These are phyloP conservation scores for Lycaena phlaeas DNA, from an alignment of 2,888 invertebrate genomes.

Conservation along the genomic window DNA sequence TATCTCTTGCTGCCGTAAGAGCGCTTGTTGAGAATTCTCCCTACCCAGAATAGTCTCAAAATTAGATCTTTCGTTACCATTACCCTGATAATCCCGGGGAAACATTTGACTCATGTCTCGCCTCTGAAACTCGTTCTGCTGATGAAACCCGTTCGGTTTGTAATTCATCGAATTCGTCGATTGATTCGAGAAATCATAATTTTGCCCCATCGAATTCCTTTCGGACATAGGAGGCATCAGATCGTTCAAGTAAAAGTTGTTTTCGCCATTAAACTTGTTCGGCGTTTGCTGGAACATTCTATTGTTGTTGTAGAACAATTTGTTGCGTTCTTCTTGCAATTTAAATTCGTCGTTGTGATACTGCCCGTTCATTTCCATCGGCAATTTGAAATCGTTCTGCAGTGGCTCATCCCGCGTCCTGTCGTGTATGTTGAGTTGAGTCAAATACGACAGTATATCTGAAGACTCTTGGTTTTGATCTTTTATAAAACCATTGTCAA, in stretches of 20 bases:
- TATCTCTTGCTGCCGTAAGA: slow-evolving; percentile 55
- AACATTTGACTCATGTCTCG: slow-evolving; percentile 45
- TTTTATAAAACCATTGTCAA: slow-evolving; percentile 32
- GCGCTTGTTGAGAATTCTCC: slow-evolving; percentile 41
- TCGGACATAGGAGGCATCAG: slow-evolving; percentile 45
- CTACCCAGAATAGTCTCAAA: slow-evolving; percentile 38
- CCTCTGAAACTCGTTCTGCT: slow-evolving; percentile 47
- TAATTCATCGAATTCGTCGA: slow-evolving; percentile 33
- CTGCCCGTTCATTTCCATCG: slow-evolving; percentile 46
- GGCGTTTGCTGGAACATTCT: slow-evolving; percentile 41
- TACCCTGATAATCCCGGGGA: slow-evolving; percentile 36
- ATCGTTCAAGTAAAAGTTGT: slow-evolving; percentile 38
- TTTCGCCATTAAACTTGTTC: slow-evolving; percentile 44
- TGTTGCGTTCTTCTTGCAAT: slow-evolving; percentile 44
- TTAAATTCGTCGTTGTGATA: slow-evolving; percentile 47
- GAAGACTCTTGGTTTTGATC: slow-evolving; percentile 45
- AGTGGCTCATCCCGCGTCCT: slow-evolving; percentile 37
- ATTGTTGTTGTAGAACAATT: slow-evolving; percentile 45
- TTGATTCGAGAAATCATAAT: slow-evolving; percentile 47
- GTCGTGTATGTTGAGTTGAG: slow-evolving; percentile 47
- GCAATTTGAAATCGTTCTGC: slow-evolving; percentile 49
- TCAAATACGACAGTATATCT: slow-evolving; percentile 49
- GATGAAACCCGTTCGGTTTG: slow-evolving; percentile 51
- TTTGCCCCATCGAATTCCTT: slow-evolving; percentile 39
- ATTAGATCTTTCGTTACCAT: slow-evolving; percentile 33